Base-by-base conservation (phyloP, 2,113 vertebrate genomes). In the Lanius ludovicianus region DNA sequence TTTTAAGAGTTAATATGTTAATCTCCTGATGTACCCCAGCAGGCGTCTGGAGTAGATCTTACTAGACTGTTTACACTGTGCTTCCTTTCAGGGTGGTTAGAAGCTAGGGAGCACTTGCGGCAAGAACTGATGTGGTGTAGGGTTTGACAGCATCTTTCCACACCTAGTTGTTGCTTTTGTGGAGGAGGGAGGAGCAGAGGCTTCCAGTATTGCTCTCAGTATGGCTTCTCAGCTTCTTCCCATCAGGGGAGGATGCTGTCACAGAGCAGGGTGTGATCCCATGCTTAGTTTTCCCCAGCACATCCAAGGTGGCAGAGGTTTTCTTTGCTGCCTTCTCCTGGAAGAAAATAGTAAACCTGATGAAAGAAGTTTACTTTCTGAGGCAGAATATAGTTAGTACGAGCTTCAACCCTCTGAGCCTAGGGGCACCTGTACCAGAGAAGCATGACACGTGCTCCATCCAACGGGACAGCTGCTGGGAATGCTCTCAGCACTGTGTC, bases 1-100 rank as follows among this genome's bases (percentile, higher is more conserved):
- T 95, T 95, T 92, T 82, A 86, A 87, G 89, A 90, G 92, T 90
- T 91, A 95, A 67, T 83, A 55, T 80, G 39, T 52, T 95, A 55
- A 91, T 96, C 47, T 93, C 20, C 33, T 63, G 39, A 71, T 76
- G 84, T 57, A 79, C 46, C 63, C 41, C 75, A 84, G 64, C 68
- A 90, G 83, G 82, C 33, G 5, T 90, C 95, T 96, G 93, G 93
- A 90, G 82, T 52, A 86, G 59, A 73, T 90, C 60, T 90, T 59
- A 23, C 64, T 47, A 90, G 82, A 55, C 50, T 83, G 87, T 96
- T 96, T 85, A 84, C n/a, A 31, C 56, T 88, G 39, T 28, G 47
- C 79, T 86, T 86, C 79, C 59, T 95, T 77, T 74, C 56, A 74
- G 75, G 63, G 37, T 86, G 79, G 67, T 83, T 85, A 57, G 79